Conservation (phyloP, 2,113 vertebrate genomes). For the Kryptolebias marmoratus region DNA sequence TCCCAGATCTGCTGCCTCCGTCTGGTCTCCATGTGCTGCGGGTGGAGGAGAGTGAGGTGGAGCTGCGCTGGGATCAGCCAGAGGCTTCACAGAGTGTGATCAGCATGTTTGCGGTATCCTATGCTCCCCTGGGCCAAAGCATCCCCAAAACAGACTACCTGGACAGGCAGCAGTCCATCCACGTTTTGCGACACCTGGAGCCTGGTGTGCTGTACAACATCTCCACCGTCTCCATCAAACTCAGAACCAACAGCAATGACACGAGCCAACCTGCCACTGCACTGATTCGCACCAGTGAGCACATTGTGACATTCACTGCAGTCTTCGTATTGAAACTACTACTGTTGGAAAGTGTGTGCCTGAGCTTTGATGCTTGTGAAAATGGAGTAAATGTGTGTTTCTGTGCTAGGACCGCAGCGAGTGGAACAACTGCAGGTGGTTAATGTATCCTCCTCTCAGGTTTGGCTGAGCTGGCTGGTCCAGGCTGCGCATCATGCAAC, state of each 20-base stretch:
- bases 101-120: slow-evolving; percentile 93
- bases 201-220: slow-evolving; percentile 95
- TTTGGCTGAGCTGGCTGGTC: slow-evolving; percentile 89
- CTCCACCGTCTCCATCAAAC: slow-evolving; percentile 94
- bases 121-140: slow-evolving; percentile 85
- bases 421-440: slow-evolving; percentile 88
- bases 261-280: slow-evolving; percentile 90
- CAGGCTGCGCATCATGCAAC: slow-evolving; percentile 84
- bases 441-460: slow-evolving; percentile 87
- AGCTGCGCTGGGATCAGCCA: slow-evolving; percentile 91
- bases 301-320: background rate
- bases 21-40: slow-evolving; percentile 91
- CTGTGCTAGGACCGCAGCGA: slow-evolving; percentile 84
- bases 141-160: slow-evolving; percentile 90
- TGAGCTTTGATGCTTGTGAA: background rate
- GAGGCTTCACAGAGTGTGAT: slow-evolving; percentile 84
- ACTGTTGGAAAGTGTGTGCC: background rate
- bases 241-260: slow-evolving; percentile 92
- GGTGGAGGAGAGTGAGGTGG: slow-evolving; percentile 92
- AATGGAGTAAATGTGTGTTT: slow-evolving; percentile 18
- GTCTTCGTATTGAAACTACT: background rate
- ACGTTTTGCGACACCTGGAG: slow-evolving; percentile 88
- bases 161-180: slow-evolving; percentile 86
- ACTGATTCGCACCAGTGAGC: slow-evolving; percentile 91
- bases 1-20: slow-evolving; percentile 93